Base-by-base conservation (phyloP, 1,140 invertebrate species). In the Coelopa frigida region DNA sequence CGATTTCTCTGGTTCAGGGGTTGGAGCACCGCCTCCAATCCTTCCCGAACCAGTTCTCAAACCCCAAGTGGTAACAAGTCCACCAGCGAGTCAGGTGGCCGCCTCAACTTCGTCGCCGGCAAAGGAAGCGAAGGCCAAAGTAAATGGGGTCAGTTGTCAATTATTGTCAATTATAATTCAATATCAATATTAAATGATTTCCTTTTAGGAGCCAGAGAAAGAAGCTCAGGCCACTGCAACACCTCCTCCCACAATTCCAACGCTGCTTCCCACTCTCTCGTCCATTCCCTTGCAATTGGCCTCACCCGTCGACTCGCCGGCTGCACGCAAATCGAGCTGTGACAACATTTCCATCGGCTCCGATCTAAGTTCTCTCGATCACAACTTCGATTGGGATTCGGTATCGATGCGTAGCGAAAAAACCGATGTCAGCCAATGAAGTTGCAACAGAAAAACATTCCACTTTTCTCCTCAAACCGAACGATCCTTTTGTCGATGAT, bases 401-500 rank as follows among this genome's bases (percentile, higher is more conserved):
- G 71, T 71, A 40, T 69, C 71, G 3, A 51, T 70, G 10, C 56
- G 50, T n/a, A 64, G 52, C 41, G 29, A 75, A 46, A 58, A 54
- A 24, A 49, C 45, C 15, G 7, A 35, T 29, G 26, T 56, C 54
- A 37, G 49, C 15, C 14, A 29, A 8, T 14, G 23, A 20, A 17
- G 22, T 21, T 10, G 12, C 32, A 15, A 21, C 35, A 23, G 7
- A 11, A 37, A 42, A 41, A 32, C 55, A 57, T 47, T 51, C 31
- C 29, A 40, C 27, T 17, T 23, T 12, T 44, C 39, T 12, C 12
- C 68, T 73, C n/a, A 64, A 70, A 12, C 68, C 71, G 48, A 62
- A 72, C 44, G 87, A 93, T 67, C 76, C 88, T 1, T 81, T 89
- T 20, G 78, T 78, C 5, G 85, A 93, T 65, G 77, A 81, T 0